Conservation (phyloP, 1,140 invertebrate genomes). For the Calliopsis andreniformis region DNA sequence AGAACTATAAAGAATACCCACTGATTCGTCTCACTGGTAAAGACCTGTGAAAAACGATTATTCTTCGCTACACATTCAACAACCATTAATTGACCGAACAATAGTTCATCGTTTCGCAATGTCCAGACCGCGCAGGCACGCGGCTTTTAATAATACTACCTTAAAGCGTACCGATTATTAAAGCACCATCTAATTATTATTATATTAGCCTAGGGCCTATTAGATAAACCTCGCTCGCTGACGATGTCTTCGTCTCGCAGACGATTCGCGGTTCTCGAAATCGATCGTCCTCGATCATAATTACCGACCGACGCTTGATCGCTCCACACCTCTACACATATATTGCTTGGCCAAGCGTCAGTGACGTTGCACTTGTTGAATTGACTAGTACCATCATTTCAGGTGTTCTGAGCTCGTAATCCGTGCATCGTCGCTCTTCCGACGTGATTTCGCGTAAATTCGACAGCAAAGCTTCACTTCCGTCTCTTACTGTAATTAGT, state of each 20-base stretch:
- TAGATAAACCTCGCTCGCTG: conserved; percentile 62
- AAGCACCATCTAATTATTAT: conserved; percentile 76
- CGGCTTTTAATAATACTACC: conserved; percentile 62
- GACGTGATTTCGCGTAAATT: conserved; percentile 1
- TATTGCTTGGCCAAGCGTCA: conserved; percentile 73
- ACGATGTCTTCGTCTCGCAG: conserved; percentile 37
- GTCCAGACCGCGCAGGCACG: conserved; percentile 54
- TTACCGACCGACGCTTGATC: conserved; percentile 9
- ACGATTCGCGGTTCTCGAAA: conserved; percentile 57
- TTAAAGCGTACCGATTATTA: conserved; percentile 74
- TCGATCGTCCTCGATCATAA: conserved; percentile 55
- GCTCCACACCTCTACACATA: conserved; percentile 50
- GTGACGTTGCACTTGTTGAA: conserved; percentile 71
- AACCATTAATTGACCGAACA: conserved; percentile 46
- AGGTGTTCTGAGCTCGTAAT: conserved; percentile 23
- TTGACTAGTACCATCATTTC: conserved; percentile 71
- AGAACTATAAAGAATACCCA: not conserved
- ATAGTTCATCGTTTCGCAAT: conserved; percentile 42
- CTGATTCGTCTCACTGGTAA: not conserved
- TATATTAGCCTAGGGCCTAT: conserved; percentile 67
- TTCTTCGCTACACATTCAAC: conserved; percentile 1
- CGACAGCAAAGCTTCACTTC: conserved; percentile 62
- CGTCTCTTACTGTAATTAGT: conserved; percentile 35
- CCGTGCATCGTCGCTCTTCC: conserved; percentile 1
- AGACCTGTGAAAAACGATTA: conserved; percentile 26